These are phyloP conservation scores for Brachymystax lenok DNA, from an alignment of 2,797 vertebrate genomes.

Conservation along the genomic window DNA sequence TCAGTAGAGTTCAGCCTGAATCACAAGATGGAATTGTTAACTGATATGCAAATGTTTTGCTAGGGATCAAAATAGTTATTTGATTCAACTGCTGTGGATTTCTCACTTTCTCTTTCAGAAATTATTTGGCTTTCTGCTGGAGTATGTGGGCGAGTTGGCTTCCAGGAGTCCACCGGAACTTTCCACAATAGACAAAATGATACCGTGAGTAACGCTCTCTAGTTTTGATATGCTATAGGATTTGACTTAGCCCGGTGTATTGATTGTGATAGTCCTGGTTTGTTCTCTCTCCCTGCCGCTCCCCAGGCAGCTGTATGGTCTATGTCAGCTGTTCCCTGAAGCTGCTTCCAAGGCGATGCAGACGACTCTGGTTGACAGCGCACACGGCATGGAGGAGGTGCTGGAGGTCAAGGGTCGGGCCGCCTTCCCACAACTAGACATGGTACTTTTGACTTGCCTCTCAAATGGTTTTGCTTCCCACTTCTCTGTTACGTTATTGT, in stretches of 20 bases:
- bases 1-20: slow-evolving; percentile 39
- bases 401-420: slow-evolving; percentile 84
- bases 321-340: slow-evolving; percentile 92
- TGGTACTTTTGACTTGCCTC: slow-evolving; percentile 66
- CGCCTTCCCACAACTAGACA: slow-evolving; percentile 79
- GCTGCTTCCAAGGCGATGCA: slow-evolving; percentile 77
- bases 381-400: slow-evolving; percentile 80
- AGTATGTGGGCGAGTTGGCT: slow-evolving; percentile 87
- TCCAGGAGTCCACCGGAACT: slow-evolving; percentile 79
- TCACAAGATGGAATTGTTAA: no score
- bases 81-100: no score
- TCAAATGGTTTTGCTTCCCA: neutral
- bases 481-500: neutral
- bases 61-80: no score
- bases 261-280: neutral
- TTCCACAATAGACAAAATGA: slow-evolving; percentile 77
- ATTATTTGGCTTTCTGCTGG: slow-evolving; percentile 88
- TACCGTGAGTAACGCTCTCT: slow-evolving; percentile 79
- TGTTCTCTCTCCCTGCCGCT: neutral
- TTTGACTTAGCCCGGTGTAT: no score
- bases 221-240: no score
- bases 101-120: slow-evolving; percentile 76
- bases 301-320: slow-evolving; percentile 80
- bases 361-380: slow-evolving; percentile 79
- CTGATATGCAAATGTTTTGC: no score